Base-by-base conservation (phyloP, 1,140 invertebrate genomes). In the Lethocerus indicus region DNA sequence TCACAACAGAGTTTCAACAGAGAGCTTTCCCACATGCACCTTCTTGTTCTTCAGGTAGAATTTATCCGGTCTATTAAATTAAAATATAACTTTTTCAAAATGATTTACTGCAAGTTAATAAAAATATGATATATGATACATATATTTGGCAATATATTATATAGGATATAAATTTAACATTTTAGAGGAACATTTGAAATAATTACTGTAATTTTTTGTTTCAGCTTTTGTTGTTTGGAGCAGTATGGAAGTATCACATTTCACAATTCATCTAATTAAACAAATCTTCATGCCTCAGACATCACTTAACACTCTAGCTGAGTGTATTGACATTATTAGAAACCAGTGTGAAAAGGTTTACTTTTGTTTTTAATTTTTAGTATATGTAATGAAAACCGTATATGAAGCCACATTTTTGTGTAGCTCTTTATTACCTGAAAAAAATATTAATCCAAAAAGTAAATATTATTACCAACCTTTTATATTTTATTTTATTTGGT, bases 271-370 rank as follows among this genome's bases (percentile, higher is more conserved):
- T 76, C 82, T 82, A 63, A 79, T 76, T 58, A 91, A 76, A 59
- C 90, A 96, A 65, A 81, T 96, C 18, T 93, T 98, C 63, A 84
- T 83, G 56, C 86, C 89, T 14, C 87, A 94, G 67, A 80, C 86
- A 47, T 76, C 80, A 4, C 62, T 94, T 49, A 79, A 81, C 41
- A 79, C 79, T 3, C 72, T 95, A 41, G 79, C 89, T 13, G 87
- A 93, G 61, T 92, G 90, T 69, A 81, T 96, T 36, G 70, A 77
- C 37, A 73, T 77, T 56, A 75, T 89, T 27, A 71, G 83, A 53
- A 71, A 72, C 56, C 81, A 88, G 43, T 88, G 86, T 59, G 70
- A 77, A 42, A 75, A 81, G 68, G 78, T 79, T 63, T 26, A n/a
- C 13, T 26, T 20, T 41, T 47, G 29, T 42, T 23, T 43, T 39